phyloP scores from a whole-genome alignment of 1,140 invertebrate genomes.

The Sycobia sp. region DNA sequence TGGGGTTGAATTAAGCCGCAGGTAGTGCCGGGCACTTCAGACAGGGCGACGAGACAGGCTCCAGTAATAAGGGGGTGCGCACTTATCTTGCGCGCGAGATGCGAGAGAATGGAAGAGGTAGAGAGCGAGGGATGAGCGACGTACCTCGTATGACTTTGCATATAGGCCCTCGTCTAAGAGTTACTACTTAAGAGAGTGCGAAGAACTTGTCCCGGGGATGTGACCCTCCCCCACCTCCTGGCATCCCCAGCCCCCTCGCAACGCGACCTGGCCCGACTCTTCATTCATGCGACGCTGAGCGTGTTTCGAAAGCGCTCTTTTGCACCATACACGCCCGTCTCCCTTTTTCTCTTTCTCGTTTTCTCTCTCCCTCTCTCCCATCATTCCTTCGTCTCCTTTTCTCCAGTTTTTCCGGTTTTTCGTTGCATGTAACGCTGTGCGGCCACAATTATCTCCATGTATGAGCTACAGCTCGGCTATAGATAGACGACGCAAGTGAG shows the following conservation, averaged over 20 bases:
- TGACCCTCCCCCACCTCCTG: neutral
- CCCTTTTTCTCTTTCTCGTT: too few relatives aligned
- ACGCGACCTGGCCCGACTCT: too few relatives aligned
- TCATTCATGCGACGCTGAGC: constrained; percentile 21
- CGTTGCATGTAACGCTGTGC: too few relatives aligned
- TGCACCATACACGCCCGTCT: too few relatives aligned
- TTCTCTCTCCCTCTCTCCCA: too few relatives aligned
- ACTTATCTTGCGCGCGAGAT: neutral
- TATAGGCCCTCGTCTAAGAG: constrained; percentile 30
- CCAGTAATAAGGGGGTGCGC: neutral
- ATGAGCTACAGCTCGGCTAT: too few relatives aligned
- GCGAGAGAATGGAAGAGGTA: neutral
- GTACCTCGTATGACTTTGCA: too few relatives aligned
- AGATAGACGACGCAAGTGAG: too few relatives aligned
- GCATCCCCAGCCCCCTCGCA: neutral
- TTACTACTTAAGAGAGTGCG: constrained; percentile 33
- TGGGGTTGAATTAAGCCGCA: constrained; percentile 22
- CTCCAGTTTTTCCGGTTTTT: constrained; percentile 4
- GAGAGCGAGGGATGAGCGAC: too few relatives aligned
- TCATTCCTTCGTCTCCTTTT: constrained; percentile 10
- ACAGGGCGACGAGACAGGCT: constrained; percentile 44
- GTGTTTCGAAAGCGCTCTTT: constrained; percentile 31
- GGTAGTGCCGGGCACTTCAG: constrained; percentile 41
- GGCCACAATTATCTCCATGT: too few relatives aligned
- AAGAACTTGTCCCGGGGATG: constrained; percentile 1